phyloP scores from a whole-genome alignment of 2,113 vertebrate genomes.

The Tor tambroides region DNA sequence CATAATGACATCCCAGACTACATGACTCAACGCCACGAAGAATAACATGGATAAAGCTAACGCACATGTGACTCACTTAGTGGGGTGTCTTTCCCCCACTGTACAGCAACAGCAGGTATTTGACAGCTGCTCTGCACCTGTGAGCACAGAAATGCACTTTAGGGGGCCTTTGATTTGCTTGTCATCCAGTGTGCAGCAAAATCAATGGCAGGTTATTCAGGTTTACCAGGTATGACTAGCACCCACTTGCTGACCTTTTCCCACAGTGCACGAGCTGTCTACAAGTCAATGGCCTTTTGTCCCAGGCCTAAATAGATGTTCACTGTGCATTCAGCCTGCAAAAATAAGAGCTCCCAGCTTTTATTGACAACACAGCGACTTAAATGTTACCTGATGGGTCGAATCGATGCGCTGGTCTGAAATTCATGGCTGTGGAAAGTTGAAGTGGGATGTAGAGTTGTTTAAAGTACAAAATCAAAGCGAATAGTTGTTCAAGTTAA shows the following conservation, averaged over 20 bases:
- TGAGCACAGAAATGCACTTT: slow-evolving; percentile 38
- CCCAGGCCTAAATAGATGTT: slow-evolving; percentile 40
- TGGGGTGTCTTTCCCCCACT: neutral
- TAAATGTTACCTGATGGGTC: slow-evolving; percentile 53
- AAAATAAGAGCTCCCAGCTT: slow-evolving; percentile 47
- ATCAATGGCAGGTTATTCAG: slow-evolving; percentile 55
- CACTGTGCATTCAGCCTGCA: slow-evolving; percentile 39
- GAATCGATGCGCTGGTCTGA: slow-evolving; percentile 46
- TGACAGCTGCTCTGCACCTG: slow-evolving; percentile 49
- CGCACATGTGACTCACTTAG: neutral
- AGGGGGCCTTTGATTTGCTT: slow-evolving; percentile 46
- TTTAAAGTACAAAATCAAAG: neutral
- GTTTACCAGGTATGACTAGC: slow-evolving; percentile 44
- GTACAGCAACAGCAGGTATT: neutral
- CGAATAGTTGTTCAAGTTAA: neutral
- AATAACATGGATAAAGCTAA: neutral
- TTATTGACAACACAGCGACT: slow-evolving; percentile 47
- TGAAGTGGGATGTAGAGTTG: slow-evolving; percentile 6
- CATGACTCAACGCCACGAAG: neutral
- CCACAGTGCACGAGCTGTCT: slow-evolving; percentile 11
- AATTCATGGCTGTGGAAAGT: slow-evolving; percentile 26
- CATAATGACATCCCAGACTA: neutral
- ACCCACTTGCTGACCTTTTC: slow-evolving; percentile 51
- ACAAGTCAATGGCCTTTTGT: slow-evolving; percentile 53
- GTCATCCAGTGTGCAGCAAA: slow-evolving; percentile 35